These are phyloP conservation scores for Carollia perspicillata DNA, from an alignment of 2,113 vertebrate genomes.

Conservation along the genomic window DNA sequence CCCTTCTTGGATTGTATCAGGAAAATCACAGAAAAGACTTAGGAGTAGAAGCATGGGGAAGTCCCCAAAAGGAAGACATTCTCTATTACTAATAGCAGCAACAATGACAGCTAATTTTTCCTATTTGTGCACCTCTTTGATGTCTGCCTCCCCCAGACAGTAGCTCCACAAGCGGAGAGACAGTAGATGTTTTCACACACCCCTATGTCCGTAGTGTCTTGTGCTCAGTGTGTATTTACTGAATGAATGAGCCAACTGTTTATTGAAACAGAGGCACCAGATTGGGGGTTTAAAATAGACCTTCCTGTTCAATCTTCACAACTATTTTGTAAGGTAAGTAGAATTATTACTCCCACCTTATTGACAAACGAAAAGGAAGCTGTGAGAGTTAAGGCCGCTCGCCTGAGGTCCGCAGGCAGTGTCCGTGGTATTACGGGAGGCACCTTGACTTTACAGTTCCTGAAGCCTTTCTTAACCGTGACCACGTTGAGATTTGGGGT, in stretches of 20 bases:
- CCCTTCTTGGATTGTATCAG: background rate
- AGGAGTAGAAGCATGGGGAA: background rate
- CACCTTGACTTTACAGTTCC: background rate
- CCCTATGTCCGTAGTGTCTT: background rate
- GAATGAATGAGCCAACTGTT: background rate
- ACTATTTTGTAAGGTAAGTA: background rate
- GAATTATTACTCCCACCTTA: background rate
- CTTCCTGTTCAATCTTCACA: background rate
- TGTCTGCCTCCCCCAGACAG: background rate
- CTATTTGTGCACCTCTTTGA: background rate
- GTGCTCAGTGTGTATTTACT: background rate
- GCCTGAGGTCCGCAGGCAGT: background rate
- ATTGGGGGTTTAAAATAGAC: background rate
- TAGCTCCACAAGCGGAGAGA: background rate
- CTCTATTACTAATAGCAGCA: slow-evolving; percentile 4
- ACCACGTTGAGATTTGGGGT: background rate
- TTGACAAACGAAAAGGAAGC: background rate
- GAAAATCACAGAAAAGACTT: background rate
- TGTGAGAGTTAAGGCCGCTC: background rate
- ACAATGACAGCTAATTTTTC: background rate
- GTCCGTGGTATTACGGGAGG: background rate
- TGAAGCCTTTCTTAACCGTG: background rate
- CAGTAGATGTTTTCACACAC: background rate
- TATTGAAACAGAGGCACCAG: background rate
- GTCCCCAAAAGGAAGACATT: background rate